These are phyloP conservation scores for Frankliniella intonsa DNA, from an alignment of 2,888 invertebrate species.

Conservation along the genomic window DNA sequence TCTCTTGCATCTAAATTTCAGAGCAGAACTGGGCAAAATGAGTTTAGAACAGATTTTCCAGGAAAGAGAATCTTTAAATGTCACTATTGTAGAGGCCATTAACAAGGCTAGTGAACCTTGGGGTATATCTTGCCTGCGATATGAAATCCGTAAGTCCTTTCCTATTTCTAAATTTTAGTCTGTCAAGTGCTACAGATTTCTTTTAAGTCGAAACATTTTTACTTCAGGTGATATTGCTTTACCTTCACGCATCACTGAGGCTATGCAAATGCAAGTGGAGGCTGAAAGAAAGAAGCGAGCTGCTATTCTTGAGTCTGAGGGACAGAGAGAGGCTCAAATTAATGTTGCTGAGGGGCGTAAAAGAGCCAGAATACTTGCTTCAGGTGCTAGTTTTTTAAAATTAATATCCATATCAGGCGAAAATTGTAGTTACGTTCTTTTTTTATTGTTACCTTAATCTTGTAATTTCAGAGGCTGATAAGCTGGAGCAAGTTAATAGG, in stretches of 20 bases:
- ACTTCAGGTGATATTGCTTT: slow-evolving; percentile 48
- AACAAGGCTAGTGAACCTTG: slow-evolving; percentile 98
- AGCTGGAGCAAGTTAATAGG: slow-evolving; percentile 89
- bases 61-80: slow-evolving; percentile 93
- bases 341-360: slow-evolving; percentile 97
- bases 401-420: no score
- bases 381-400: slow-evolving; percentile 53
- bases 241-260: slow-evolving; percentile 89
- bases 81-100: slow-evolving; percentile 89
- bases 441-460: neutral
- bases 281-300: slow-evolving; percentile 96
- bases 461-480: slow-evolving; percentile 72
- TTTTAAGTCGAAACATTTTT: neutral
- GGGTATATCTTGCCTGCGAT: slow-evolving; percentile 94
- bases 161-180: slow-evolving; percentile 38
- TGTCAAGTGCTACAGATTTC: slow-evolving; percentile 33
- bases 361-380: slow-evolving; percentile 82
- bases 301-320: slow-evolving; percentile 95
- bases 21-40: slow-evolving; percentile 95
- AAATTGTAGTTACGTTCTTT: neutral
- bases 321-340: slow-evolving; percentile 83
- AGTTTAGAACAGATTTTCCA: slow-evolving; percentile 92
- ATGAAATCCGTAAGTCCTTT: slow-evolving; percentile 76
- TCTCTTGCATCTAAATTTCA: slow-evolving; percentile 34
- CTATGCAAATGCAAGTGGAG: slow-evolving; percentile 99